Evolutionary conservation across 1,140 invertebrate species (phyloP).

Genomic region (Notospermus geniculatus): DNA sequence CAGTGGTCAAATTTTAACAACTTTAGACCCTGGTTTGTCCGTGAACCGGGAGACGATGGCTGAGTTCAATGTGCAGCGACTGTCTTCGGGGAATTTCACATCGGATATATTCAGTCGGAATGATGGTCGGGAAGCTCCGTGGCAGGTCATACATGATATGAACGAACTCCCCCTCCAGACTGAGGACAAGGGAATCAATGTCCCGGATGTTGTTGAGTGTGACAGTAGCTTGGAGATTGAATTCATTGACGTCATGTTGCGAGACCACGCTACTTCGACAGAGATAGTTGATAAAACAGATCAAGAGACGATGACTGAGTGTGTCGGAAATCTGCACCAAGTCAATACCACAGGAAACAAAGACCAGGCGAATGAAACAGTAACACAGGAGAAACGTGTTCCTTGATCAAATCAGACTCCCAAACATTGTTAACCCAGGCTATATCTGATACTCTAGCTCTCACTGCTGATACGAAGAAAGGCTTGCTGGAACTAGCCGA

Average conservation of each 20-base stretch:
- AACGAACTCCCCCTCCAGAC: no score
- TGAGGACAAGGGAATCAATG: not conserved
- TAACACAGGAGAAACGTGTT: not conserved
- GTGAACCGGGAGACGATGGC: slow-evolving; percentile 1
- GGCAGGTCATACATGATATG: not conserved
- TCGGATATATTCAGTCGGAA: not conserved
- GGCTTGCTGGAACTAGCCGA: no score
- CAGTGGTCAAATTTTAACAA: no score
- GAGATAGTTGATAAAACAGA: not conserved
- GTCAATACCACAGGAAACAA: not conserved
- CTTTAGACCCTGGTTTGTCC: not conserved
- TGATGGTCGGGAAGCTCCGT: not conserved
- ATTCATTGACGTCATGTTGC: not conserved
- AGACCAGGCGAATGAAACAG: no score
- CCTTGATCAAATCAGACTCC: no score
- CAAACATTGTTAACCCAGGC: no score
- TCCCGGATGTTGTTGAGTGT: not conserved
- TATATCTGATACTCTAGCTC: no score
- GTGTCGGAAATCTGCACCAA: not conserved
- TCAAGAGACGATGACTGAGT: not conserved
- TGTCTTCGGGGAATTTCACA: not conserved
- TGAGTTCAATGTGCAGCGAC: not conserved
- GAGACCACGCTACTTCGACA: not conserved
- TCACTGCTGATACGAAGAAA: no score
- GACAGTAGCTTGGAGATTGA: not conserved